Percentiles rank a stretch among this genome's conserved stretches.
phyloP scores from a whole-genome alignment of 2,797 vertebrate genomes.

The Ara ararauna region DNA sequence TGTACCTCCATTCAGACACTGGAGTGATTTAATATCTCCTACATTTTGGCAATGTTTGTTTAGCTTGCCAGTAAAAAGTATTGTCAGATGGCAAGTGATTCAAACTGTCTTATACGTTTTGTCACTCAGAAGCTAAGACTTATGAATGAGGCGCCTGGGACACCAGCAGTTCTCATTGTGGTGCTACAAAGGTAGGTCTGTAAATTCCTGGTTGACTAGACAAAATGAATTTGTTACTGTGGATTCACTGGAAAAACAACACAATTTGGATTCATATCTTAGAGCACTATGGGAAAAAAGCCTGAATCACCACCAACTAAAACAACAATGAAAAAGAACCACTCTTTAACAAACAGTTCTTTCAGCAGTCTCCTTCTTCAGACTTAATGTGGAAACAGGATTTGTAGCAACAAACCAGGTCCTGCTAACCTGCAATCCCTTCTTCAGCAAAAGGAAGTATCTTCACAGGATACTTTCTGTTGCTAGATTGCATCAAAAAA shows the following conservation, averaged over 20 bases:
- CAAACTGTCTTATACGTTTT: background rate
- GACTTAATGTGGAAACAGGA: background rate
- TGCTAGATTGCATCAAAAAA: background rate
- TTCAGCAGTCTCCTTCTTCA: background rate
- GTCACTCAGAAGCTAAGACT: background rate
- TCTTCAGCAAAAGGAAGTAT: background rate
- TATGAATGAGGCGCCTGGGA: rapidly evolving
- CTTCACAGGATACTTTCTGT: background rate
- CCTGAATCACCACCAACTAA: background rate
- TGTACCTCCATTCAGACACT: background rate
- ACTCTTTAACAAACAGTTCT: background rate
- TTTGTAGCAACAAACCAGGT: background rate
- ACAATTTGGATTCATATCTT: constrained; percentile 22
- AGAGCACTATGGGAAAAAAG: background rate
- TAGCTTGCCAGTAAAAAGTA: background rate
- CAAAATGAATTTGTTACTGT: constrained; percentile 8
- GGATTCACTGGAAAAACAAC: background rate
- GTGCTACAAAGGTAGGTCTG: background rate
- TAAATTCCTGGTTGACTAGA: background rate
- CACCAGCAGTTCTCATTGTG: background rate
- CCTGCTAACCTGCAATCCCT: background rate
- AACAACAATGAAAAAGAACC: background rate
- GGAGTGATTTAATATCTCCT: background rate
- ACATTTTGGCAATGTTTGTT: background rate
- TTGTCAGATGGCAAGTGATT: background rate